These are phyloP conservation scores for Semnornis frantzii DNA, from an alignment of 2,113 vertebrate genomes.

Conservation along the genomic window DNA sequence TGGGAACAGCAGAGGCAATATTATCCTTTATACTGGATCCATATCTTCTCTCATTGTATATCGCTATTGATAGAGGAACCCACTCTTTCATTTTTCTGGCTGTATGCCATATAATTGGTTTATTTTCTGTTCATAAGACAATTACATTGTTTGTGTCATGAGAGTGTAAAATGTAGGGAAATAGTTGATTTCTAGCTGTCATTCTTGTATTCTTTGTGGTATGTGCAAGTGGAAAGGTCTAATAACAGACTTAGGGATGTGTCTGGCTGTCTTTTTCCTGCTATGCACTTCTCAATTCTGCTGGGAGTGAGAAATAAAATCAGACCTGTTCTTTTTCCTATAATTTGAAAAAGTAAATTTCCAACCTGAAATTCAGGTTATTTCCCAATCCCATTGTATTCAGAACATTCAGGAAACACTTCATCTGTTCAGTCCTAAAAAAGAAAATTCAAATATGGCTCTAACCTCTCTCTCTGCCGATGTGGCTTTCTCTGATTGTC, in stretches of 20 bases:
- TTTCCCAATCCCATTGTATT: not conserved
- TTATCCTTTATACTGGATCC: not conserved
- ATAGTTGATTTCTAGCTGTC: not conserved
- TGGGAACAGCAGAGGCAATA: not conserved
- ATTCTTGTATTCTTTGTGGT: not conserved
- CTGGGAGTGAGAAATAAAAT: not conserved
- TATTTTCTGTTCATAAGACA: not conserved
- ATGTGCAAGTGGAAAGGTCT: not conserved
- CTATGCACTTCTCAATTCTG: not conserved
- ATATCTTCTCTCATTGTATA: not conserved
- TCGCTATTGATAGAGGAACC: not conserved
- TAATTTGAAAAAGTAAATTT: not conserved
- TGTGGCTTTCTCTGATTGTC: constrained; percentile 22
- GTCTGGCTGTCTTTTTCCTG: not conserved
- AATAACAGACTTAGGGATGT: not conserved
- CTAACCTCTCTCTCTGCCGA: constrained; percentile 6
- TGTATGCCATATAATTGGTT: not conserved
- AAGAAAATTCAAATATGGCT: not conserved
- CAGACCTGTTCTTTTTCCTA: not conserved
- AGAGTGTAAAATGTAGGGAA: not conserved
- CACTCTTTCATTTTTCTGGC: not conserved
- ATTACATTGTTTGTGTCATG: not conserved
- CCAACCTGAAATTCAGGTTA: not conserved
- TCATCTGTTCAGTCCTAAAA: not conserved
- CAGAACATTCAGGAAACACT: not conserved